Evolutionary conservation across 2,113 vertebrate species (phyloP).

Genomic region (Burhinus bistriatus): DNA sequence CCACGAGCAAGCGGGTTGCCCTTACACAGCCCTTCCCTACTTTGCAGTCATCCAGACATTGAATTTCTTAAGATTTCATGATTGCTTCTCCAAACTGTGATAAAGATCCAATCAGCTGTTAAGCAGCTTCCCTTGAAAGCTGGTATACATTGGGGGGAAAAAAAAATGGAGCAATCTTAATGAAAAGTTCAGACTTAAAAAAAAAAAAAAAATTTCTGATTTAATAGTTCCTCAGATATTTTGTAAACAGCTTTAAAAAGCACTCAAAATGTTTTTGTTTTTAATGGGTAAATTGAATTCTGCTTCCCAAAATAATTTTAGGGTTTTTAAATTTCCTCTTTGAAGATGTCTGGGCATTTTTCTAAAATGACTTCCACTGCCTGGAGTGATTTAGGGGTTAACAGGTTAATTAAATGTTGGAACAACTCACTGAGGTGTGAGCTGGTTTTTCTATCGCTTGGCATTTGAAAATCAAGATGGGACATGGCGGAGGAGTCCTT

Average conservation of each 20-base stretch:
- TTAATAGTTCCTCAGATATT: not conserved
- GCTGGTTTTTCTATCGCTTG: not conserved
- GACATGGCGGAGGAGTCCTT: not conserved
- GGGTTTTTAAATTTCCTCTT: not conserved
- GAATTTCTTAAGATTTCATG: not conserved
- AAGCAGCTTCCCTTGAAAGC: not conserved
- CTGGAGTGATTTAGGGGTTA: slow-evolving; percentile 9
- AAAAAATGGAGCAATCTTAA: not conserved
- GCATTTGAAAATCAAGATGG: not conserved
- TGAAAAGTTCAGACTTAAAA: not conserved
- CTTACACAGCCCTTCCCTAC: not conserved
- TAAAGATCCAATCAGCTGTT: not conserved
- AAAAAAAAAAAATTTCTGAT: not conserved
- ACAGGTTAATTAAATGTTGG: slow-evolving; percentile 37
- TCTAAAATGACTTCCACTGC: not conserved
- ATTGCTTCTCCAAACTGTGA: not conserved
- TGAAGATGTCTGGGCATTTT: not conserved
- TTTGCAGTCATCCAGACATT: not conserved
- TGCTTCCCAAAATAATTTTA: not conserved
- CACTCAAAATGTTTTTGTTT: not conserved
- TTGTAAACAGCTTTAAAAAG: not conserved
- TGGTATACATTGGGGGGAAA: not conserved
- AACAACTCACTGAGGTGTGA: slow-evolving; percentile 13
- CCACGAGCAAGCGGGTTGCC: not conserved
- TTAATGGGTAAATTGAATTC: not conserved